Evolutionary conservation across 1,140 invertebrate genomes (phyloP).

Genomic region (Microplitis demolitor): DNA sequence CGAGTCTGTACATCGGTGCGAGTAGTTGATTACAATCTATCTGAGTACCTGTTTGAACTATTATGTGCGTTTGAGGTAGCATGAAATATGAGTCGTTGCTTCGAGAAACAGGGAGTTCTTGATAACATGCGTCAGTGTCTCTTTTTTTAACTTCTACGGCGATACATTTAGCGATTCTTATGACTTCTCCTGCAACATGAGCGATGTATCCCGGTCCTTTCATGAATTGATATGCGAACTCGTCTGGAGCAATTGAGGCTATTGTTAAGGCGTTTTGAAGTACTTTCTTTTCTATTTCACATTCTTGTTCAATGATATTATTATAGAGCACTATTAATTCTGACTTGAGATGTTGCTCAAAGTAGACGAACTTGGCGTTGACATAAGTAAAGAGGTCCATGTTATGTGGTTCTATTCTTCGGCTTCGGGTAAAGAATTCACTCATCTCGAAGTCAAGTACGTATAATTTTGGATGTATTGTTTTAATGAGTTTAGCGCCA

Average conservation of each 20-base stretch:
- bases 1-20: slow-evolving; percentile 19
- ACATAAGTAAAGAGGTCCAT: slow-evolving; percentile 16
- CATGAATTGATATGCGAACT: slow-evolving; percentile 38
- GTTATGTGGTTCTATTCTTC: background rate
- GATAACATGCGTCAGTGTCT: slow-evolving; percentile 24
- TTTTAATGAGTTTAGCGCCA: slow-evolving; percentile 13
- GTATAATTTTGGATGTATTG: background rate
- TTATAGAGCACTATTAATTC: background rate
- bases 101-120: slow-evolving; percentile 16
- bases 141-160: slow-evolving; percentile 21
- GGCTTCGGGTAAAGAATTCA: background rate
- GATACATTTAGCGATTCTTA: slow-evolving; percentile 35
- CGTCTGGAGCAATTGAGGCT: slow-evolving; percentile 27
- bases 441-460: background rate
- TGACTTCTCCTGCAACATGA: slow-evolving; percentile 32
- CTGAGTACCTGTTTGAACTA: slow-evolving; percentile 18
- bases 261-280: slow-evolving; percentile 23
- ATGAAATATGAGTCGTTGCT: slow-evolving; percentile 26
- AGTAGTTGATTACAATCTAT: slow-evolving; percentile 19
- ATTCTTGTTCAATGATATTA: background rate
- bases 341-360: background rate
- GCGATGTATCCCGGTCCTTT: slow-evolving; percentile 37
- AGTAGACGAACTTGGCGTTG: background rate
- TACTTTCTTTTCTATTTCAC: slow-evolving; percentile 31
- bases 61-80: slow-evolving; percentile 24